Evolutionary conservation across 2,888 invertebrate species (phyloP).

Genomic region (Agelastica alni): DNA sequence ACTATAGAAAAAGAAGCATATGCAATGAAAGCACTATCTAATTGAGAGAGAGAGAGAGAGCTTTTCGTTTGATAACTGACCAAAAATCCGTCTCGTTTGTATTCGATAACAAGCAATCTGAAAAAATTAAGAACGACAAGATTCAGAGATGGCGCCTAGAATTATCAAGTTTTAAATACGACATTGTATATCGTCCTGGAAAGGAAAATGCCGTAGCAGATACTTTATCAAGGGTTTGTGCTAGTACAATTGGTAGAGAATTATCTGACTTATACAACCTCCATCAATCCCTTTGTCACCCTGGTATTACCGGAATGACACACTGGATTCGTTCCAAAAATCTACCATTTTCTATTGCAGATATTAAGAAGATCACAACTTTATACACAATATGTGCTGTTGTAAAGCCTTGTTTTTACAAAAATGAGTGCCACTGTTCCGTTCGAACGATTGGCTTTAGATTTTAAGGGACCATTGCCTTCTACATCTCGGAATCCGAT

Average conservation of each 20-base stretch:
- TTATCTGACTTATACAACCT: constrained; percentile 14
- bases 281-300: constrained; percentile 30
- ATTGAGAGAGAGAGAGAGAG: not conserved
- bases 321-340: constrained; percentile 27
- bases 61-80: constrained; percentile 1
- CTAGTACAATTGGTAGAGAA: too few species aligned
- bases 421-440: constrained; percentile 22
- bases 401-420: not conserved
- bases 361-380: constrained; percentile 23
- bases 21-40: constrained; percentile 1
- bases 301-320: constrained; percentile 26
- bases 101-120: constrained; percentile 4
- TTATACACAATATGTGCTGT: constrained; percentile 21
- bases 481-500: constrained; percentile 19
- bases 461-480: constrained; percentile 22
- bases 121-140: constrained; percentile 6
- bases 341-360: constrained; percentile 27
- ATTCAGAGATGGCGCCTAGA: constrained; percentile 11
- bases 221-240: constrained; percentile 27
- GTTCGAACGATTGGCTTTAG: constrained; percentile 31
- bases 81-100: constrained; percentile 14
- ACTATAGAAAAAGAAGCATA: constrained; percentile 20
- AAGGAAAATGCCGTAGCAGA: constrained; percentile 22
- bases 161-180: not conserved
- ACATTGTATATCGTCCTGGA: not conserved